Evolutionary conservation across 1,140 invertebrate species (phyloP).

Genomic region (Fopius arisanus): DNA sequence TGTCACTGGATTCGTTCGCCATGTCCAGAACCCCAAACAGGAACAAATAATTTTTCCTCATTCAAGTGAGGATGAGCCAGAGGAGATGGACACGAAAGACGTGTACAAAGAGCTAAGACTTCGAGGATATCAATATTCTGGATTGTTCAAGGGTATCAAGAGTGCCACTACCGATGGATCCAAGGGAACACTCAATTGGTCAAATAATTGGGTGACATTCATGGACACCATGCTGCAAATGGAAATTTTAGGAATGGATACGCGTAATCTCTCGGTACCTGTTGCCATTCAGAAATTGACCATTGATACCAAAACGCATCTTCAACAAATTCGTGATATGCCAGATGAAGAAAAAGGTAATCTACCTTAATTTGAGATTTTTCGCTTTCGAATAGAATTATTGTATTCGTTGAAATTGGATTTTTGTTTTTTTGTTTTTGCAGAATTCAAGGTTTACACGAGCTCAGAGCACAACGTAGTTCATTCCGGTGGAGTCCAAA

Average conservation of each 20-base stretch:
- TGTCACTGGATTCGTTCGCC: constrained; percentile 78
- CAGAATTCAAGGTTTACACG: constrained; percentile 62
- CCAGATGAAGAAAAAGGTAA: constrained; percentile 48
- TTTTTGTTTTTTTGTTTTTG: constrained; percentile 15
- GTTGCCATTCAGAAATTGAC: constrained; percentile 82
- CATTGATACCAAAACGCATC: constrained; percentile 79
- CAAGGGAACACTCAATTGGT: constrained; percentile 71
- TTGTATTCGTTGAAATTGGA: no score
- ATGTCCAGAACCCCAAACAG: constrained; percentile 58
- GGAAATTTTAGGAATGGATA: constrained; percentile 78
- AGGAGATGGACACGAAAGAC: constrained; percentile 71
- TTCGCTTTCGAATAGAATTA: no score
- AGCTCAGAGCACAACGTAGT: constrained; percentile 60
- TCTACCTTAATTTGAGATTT: constrained; percentile 22
- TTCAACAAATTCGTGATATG: constrained; percentile 59
- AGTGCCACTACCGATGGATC: constrained; percentile 62
- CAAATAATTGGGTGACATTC: constrained; percentile 90
- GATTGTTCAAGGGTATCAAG: constrained; percentile 75
- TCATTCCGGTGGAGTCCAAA: constrained; percentile 80
- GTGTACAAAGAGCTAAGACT: constrained; percentile 92
- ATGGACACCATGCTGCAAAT: constrained; percentile 94
- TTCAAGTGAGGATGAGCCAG: constrained; percentile 42
- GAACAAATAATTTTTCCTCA: constrained; percentile 46
- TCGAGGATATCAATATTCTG: constrained; percentile 90
- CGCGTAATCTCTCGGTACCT: constrained; percentile 80